Base-by-base conservation (phyloP, 2,888 invertebrate species). In the Lingula anatina region DNA sequence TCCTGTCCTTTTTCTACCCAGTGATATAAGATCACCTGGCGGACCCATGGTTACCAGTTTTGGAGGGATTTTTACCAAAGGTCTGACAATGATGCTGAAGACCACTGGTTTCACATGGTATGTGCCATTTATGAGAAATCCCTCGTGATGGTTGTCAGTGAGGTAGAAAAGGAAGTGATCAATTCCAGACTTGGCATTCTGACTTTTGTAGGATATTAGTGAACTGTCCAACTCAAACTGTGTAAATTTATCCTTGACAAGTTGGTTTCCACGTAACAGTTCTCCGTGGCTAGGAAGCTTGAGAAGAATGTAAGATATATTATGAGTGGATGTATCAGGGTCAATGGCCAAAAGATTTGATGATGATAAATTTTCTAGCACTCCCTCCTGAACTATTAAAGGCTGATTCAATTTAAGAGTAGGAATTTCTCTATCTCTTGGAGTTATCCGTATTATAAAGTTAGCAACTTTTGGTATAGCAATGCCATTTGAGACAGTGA, bases 171-270 rank as follows among this genome's bases (percentile, higher is more conserved):
- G 52, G 47, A 74, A 72, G 46, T 68, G 66, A 46, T 72, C 70
- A 2, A 66, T 55, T 5, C 69, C 67, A 23, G 66, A 59, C 40
- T 65, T 62, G 18, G 61, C 53, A 3, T 61, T 57, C 39, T 66
- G 60, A 42, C 68, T 71, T 49, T 66, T 62, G 47, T 75, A 76
- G 0, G 62, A 60, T 9, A 76, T 61, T 37, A 64, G 61, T 3
- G 71, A 70, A n/a, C 64, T 52, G 40, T 73, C 68, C 20, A 76
- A 58, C 41, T 75, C 73, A 37, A 61, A 62, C 54, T 76, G 76
- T 3, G 71, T 71, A 57, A 76, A 76, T 12, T 55, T 51, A 21
- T 54, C 52, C 9, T 62, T 60, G 25, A 69, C 56, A 20, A 62
- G 55, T 0, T 58, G 54, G 4, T 67, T 65, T 7, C 65, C 53